phyloP scores from a whole-genome alignment of 2,797 vertebrate genomes.

The Rallus crepitans region DNA sequence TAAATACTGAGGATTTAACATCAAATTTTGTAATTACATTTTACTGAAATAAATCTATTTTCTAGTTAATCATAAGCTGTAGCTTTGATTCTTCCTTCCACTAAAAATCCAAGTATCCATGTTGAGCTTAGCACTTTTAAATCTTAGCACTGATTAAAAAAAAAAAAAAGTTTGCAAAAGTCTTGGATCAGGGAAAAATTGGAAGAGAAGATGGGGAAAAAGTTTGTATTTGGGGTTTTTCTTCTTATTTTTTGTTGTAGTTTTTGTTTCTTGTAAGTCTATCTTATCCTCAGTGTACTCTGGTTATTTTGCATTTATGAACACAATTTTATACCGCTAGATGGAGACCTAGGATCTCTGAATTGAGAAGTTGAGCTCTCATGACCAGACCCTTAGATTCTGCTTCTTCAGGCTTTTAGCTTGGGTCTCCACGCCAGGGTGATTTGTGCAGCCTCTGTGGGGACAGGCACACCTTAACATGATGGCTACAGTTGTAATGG shows the following conservation, averaged over 20 bases:
- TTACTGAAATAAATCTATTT: neutral
- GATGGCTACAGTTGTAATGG: neutral
- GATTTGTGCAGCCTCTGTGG: constrained; percentile 16
- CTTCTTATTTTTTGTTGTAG: neutral
- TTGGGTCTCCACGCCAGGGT: neutral
- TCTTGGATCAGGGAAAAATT: neutral
- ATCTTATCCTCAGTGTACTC: neutral
- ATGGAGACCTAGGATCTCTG: neutral
- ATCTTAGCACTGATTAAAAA: too few species aligned
- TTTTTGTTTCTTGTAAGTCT: neutral
- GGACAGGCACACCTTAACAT: neutral
- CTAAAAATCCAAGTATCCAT: neutral
- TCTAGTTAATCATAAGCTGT: neutral
- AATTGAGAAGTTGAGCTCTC: neutral
- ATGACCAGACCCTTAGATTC: neutral
- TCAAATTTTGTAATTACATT: neutral
- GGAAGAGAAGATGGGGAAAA: neutral
- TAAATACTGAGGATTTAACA: neutral
- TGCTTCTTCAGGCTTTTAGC: neutral
- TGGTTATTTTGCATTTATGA: neutral
- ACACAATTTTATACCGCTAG: neutral
- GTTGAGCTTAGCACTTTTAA: neutral
- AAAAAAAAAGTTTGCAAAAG: neutral
- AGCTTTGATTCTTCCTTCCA: neutral
- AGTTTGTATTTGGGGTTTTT: neutral